Evolutionary conservation across 1,140 invertebrate genomes (phyloP).

Genomic region (Cylas formicarius): DNA sequence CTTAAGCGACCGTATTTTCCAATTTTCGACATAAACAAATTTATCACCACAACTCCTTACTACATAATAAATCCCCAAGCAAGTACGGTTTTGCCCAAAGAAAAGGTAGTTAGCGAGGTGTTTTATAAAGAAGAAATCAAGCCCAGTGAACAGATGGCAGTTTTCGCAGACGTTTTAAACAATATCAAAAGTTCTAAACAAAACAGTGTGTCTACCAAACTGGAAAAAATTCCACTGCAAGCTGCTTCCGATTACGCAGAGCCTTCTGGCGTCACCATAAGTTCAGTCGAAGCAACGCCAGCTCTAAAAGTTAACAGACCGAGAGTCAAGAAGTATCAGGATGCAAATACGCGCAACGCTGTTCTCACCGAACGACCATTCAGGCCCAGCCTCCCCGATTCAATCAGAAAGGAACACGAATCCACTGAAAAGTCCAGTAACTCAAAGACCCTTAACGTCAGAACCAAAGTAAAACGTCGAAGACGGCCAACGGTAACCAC

Average conservation of each 20-base stretch:
- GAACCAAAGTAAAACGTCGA: neutral
- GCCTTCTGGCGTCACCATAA: constrained; percentile 11
- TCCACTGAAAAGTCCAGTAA: neutral
- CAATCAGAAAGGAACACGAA: neutral
- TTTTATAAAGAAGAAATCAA: constrained; percentile 40
- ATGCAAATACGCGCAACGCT: too few relatives aligned
- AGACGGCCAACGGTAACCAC: constrained; percentile 1
- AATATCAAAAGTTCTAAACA: constrained; percentile 33
- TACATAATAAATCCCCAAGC: constrained; percentile 16
- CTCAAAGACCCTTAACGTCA: neutral
- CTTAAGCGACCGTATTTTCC: constrained; percentile 14
- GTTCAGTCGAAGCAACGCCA: constrained; percentile 9
- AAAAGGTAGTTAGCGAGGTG: constrained; percentile 35
- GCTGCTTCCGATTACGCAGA: constrained; percentile 10
- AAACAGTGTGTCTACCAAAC: constrained; percentile 8
- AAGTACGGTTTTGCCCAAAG: constrained; percentile 25
- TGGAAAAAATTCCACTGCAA: constrained; percentile 4
- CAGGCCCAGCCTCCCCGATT: constrained; percentile 1
- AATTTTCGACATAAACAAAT: constrained; percentile 28
- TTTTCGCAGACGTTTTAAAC: constrained; percentile 39
- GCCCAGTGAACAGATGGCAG: constrained; percentile 38
- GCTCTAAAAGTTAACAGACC: neutral
- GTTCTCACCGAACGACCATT: constrained; percentile 4
- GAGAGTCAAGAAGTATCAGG: constrained; percentile 15
- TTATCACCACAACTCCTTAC: constrained; percentile 22